Conservation (phyloP, 2,113 vertebrate species). For the Herpetotheres cachinnans region DNA sequence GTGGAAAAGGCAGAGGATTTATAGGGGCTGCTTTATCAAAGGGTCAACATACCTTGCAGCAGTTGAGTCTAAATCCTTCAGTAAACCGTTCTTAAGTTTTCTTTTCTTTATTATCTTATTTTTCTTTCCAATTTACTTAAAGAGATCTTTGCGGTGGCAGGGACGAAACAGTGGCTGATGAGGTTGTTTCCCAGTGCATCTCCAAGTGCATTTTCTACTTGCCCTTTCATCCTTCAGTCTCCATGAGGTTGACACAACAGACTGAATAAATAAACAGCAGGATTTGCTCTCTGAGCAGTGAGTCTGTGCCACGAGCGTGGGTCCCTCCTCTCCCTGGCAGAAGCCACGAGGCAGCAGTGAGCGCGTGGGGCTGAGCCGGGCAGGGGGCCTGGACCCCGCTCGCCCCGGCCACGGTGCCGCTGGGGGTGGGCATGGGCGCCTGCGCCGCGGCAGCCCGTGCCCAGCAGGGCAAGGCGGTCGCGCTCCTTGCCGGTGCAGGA, state of each 20-base stretch:
- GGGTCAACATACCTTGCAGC: not conserved
- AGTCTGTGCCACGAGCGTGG: fast-evolving
- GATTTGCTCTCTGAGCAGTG: fast-evolving
- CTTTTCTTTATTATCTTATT: not conserved
- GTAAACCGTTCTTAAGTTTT: not conserved
- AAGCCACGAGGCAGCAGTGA: not conserved
- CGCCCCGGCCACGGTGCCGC: fast-evolving
- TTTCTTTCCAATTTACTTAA: not conserved
- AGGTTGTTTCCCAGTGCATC: not conserved
- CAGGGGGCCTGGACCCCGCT: fast-evolving
- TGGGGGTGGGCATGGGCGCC: not conserved
- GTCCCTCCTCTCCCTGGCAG: not conserved
- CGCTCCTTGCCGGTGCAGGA: not conserved
- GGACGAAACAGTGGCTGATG: not conserved
- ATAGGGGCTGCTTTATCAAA: not conserved
- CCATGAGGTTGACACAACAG: not conserved
- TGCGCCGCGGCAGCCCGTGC: fast-evolving
- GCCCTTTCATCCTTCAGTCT: not conserved
- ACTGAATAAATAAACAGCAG: not conserved
- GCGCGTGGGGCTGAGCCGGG: fast-evolving
- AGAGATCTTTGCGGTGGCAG: not conserved
- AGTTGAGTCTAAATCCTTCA: not conserved
- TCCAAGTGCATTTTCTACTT: not conserved
- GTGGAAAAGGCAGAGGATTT: not conserved
- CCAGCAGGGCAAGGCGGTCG: not conserved